A percentile compares a stretch with the other conserved stretches of the same genome.
These are phyloP conservation scores for Alloscopus bannaensis DNA, from an alignment of 2,888 invertebrate genomes.

Conservation along the genomic window DNA sequence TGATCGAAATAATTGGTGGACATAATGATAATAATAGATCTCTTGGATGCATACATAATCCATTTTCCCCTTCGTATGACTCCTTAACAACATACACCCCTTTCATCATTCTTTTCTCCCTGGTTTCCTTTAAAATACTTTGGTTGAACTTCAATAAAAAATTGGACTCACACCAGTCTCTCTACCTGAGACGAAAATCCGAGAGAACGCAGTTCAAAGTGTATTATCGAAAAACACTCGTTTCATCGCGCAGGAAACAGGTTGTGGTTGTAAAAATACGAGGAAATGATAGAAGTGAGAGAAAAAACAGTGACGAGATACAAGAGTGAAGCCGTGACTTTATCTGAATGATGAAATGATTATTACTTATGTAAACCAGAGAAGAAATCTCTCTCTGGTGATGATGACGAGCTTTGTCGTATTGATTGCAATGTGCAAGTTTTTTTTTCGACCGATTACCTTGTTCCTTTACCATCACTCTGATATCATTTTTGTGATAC, in stretches of 20 bases:
- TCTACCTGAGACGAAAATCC: constrained; percentile 44
- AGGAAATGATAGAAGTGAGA: constrained; percentile 11
- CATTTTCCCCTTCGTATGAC: too few relatives aligned
- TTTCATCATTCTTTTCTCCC: too few relatives aligned
- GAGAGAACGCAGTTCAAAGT: constrained; percentile 6
- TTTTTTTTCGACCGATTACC: constrained; percentile 51
- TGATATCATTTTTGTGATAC: constrained; percentile 46
- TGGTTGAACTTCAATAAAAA: too few relatives aligned
- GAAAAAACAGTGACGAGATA: constrained; percentile 2
- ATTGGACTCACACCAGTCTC: constrained; percentile 28
- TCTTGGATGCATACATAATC: too few relatives aligned
- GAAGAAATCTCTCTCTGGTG: constrained; percentile 24
- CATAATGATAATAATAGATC: too few relatives aligned
- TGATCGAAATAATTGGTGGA: too few relatives aligned
- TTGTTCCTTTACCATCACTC: too few relatives aligned
- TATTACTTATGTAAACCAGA: constrained; percentile 53
- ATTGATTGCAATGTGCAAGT: constrained; percentile 25
- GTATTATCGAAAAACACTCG: constrained; percentile 13
- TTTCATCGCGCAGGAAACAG: constrained; percentile 43
- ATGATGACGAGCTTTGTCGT: constrained; percentile 29
- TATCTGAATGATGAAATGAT: constrained; percentile 45
- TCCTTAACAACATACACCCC: too few relatives aligned
- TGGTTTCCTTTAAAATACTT: too few relatives aligned
- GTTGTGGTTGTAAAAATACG: constrained; percentile 36
- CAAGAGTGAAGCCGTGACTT: constrained; percentile 31